These are phyloP conservation scores for Mus pahari DNA, from an alignment of 2,113 vertebrate species.

Conservation along the genomic window DNA sequence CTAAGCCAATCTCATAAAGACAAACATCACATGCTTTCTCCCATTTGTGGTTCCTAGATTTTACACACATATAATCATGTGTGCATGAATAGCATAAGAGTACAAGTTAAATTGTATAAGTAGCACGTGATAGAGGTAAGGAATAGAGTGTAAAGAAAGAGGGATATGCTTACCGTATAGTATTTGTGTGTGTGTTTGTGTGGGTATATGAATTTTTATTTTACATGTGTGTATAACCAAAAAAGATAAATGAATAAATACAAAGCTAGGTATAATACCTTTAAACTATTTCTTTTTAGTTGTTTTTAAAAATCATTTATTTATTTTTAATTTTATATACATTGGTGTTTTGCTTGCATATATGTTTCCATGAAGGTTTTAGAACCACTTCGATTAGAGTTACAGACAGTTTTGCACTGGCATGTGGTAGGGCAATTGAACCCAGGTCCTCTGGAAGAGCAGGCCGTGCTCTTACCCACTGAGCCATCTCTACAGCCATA, in stretches of 20 bases:
- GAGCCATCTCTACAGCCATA: background rate
- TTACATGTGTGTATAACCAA: background rate
- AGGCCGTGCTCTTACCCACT: background rate
- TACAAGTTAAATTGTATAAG: too few relatives aligned
- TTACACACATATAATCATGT: background rate
- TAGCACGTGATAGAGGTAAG: too few relatives aligned
- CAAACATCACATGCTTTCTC: background rate
- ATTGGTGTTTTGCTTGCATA: background rate
- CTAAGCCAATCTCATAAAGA: background rate
- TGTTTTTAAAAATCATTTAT: background rate
- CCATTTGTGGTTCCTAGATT: background rate
- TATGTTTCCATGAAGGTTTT: background rate
- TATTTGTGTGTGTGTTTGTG: background rate
- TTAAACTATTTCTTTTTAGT: background rate
- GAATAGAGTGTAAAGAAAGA: background rate
- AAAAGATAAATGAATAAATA: background rate
- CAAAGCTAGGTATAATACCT: background rate
- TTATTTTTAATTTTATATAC: background rate
- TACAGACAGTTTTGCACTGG: background rate
- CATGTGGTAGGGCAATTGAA: background rate
- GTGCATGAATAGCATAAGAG: background rate
- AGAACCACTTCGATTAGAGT: background rate
- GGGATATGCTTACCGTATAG: too few relatives aligned
- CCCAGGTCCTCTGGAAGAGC: background rate
- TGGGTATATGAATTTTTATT: background rate